Evolutionary conservation across 2,888 invertebrate species (phyloP).

Genomic region (Sericinus montela): DNA sequence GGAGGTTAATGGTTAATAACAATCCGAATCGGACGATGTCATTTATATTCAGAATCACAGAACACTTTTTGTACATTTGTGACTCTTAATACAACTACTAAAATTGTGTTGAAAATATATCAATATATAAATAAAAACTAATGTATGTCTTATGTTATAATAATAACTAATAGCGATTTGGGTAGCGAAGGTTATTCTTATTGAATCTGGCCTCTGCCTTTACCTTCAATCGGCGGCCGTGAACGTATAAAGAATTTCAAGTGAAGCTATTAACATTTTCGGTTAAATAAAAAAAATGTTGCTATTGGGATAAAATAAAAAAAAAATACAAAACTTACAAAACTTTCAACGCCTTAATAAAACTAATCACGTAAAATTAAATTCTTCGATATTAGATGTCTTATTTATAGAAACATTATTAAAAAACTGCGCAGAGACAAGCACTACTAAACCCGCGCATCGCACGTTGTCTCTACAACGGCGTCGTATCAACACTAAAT

Average conservation of each 20-base stretch:
- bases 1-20: conserved; percentile 10
- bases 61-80: too few relatives aligned
- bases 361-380: background rate
- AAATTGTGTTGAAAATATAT: background rate
- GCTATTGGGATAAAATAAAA: background rate
- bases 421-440: conserved; percentile 45
- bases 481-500: conserved; percentile 30
- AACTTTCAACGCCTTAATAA: background rate
- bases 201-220: conserved; percentile 2
- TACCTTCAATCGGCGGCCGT: background rate
- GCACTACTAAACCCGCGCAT: conserved; percentile 47
- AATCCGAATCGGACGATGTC: background rate
- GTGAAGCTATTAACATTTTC: conserved; percentile 1
- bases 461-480: conserved; percentile 29
- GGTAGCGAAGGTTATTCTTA: background rate
- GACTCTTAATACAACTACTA: background rate
- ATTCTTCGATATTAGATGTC: conserved; percentile 11
- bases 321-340: background rate
- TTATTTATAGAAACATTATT: conserved; percentile 40
- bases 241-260: conserved; percentile 2
- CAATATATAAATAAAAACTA: background rate
- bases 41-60: conserved; percentile 7
- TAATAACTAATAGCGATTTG: background rate
- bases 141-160: too few relatives aligned
- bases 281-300: background rate